A percentile compares a stretch with the other conserved stretches of the same genome.
Conservation (phyloP, 2,888 invertebrate genomes). For the Fragum sueziense region DNA sequence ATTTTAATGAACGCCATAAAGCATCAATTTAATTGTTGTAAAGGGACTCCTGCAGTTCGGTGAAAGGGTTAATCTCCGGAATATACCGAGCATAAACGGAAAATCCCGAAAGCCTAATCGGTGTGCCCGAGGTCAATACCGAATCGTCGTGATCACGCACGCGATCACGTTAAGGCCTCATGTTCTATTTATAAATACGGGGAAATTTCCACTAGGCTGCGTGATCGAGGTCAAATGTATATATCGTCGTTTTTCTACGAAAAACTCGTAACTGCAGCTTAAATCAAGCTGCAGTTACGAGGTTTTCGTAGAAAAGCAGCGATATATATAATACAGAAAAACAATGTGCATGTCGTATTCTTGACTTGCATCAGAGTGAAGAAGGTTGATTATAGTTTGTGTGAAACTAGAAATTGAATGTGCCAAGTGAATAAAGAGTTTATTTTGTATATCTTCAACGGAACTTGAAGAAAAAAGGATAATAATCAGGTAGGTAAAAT, state of each 20-base stretch:
- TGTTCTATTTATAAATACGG: constrained; percentile 49
- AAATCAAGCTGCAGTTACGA: too few species aligned
- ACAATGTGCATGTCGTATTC: neutral
- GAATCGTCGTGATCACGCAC: constrained; percentile 13
- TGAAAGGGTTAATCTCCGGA: neutral
- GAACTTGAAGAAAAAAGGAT: constrained; percentile 8
- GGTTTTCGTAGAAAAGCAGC: too few species aligned
- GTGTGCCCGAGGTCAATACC: constrained; percentile 1
- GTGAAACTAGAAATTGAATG: neutral
- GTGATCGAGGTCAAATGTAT: constrained; percentile 10
- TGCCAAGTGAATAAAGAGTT: neutral
- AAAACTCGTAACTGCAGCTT: too few species aligned
- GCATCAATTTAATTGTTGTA: too few species aligned
- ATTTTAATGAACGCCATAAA: too few species aligned
- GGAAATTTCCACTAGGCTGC: constrained; percentile 30
- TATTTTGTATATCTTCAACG: neutral
- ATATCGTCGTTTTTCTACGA: too few species aligned
- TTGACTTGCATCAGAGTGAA: neutral
- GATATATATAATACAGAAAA: too few species aligned
- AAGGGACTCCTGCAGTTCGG: neutral
- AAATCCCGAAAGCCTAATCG: constrained; percentile 7
- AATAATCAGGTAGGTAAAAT: too few species aligned
- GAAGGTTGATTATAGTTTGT: neutral
- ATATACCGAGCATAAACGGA: neutral
- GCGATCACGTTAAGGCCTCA: constrained; percentile 14